Conservation (phyloP, 2,888 invertebrate genomes). For the Nasonovia ribisnigri region DNA sequence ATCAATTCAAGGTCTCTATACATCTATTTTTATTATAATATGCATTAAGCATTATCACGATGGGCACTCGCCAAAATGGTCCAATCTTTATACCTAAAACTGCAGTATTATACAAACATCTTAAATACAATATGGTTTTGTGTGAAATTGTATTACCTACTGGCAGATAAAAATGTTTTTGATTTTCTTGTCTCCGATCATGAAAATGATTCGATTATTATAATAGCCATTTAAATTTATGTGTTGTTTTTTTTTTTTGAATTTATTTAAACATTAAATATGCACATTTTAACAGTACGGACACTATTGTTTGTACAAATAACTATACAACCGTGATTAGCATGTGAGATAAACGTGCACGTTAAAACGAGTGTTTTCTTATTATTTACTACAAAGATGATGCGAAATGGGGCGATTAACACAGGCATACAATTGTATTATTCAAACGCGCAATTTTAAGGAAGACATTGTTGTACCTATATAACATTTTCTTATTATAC, state of each 20-base stretch:
- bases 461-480: not conserved
- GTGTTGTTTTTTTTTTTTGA: not conserved
- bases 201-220: not conserved
- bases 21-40: not conserved
- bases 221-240: not conserved
- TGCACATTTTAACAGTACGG: not conserved
- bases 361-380: not conserved
- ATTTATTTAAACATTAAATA: not conserved
- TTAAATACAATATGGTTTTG: not conserved
- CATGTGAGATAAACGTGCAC: not conserved
- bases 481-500: not conserved
- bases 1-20: not conserved
- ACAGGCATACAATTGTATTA: not conserved
- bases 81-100: not conserved
- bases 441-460: not conserved
- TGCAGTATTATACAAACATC: not conserved
- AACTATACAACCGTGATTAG: not conserved
- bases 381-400: not conserved
- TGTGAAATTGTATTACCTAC: not conserved
- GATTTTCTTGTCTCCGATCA: not conserved
- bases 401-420: constrained; percentile 1
- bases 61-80: not conserved
- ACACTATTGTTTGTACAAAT: not conserved
- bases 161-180: not conserved
- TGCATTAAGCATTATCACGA: not conserved